phyloP scores from a whole-genome alignment of 2,797 vertebrate species.

The Mus spretus region DNA sequence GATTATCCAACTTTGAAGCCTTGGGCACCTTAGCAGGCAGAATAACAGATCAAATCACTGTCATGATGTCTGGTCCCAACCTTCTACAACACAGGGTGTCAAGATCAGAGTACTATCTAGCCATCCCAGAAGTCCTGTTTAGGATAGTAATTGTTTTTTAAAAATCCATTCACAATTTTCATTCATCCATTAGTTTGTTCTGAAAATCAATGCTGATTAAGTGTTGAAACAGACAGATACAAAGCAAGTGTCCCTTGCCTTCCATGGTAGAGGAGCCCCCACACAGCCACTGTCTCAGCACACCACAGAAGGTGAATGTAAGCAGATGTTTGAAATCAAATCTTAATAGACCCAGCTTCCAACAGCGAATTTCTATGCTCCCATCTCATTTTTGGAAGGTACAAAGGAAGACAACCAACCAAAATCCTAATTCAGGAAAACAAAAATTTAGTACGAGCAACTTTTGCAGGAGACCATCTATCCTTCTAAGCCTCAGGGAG shows the following conservation, averaged over 20 bases:
- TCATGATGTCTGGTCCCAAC: neutral
- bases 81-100: neutral
- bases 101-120: neutral
- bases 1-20: neutral
- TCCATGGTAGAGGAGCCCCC: neutral
- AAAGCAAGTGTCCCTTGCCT: neutral
- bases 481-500: neutral
- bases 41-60: neutral
- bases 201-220: slow-evolving; percentile 4
- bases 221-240: neutral
- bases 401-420: neutral
- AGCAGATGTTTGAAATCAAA: neutral
- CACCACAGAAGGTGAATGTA: neutral
- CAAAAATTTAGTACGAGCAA: slow-evolving; percentile 3
- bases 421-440: neutral
- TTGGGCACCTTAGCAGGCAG: neutral
- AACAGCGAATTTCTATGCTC: neutral
- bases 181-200: neutral
- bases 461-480: neutral
- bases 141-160: neutral
- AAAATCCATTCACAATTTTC: neutral
- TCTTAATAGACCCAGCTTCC: neutral
- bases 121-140: neutral
- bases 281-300: neutral
- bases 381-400: slow-evolving; percentile 29